Evolutionary conservation across 2,113 vertebrate species (phyloP).

Genomic region (Lynx canadensis): DNA sequence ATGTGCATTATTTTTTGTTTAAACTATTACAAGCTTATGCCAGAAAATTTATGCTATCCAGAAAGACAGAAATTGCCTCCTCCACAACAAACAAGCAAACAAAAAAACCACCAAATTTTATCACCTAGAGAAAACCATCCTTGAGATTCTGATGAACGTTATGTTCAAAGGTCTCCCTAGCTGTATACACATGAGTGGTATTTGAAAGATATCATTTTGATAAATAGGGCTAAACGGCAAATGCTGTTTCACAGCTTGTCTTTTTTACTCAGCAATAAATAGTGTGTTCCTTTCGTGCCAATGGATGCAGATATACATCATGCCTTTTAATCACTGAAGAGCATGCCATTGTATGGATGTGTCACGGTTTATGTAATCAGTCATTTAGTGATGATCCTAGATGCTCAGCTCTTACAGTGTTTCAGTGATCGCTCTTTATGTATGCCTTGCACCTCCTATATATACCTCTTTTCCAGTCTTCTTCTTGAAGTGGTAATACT

Average conservation of each 20-base stretch:
- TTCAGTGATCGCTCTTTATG: neutral
- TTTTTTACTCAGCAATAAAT: slow-evolving; percentile 29
- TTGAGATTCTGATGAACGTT: neutral
- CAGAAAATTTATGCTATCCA: neutral
- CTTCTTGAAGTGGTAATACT: neutral
- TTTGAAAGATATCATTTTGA: slow-evolving; percentile 54
- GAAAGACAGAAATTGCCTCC: neutral
- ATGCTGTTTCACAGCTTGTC: slow-evolving; percentile 22
- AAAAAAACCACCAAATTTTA: neutral
- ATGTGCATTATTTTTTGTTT: neutral
- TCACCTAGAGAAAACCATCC: neutral
- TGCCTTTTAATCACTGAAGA: slow-evolving; percentile 49
- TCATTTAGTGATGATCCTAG: slow-evolving; percentile 16
- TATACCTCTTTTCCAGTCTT: neutral
- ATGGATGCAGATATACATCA: neutral
- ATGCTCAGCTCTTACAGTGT: neutral
- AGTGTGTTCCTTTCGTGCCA: slow-evolving; percentile 4
- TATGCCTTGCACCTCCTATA: accelerated
- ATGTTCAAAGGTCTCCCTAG: slow-evolving; percentile 15
- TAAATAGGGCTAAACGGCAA: neutral
- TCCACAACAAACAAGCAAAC: neutral
- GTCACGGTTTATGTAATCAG: neutral
- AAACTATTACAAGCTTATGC: neutral
- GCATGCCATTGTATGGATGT: neutral
- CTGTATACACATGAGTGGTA: neutral